These are phyloP conservation scores for Ditylenchus dipsaci DNA, from an alignment of 1,140 invertebrate genomes.

Conservation along the genomic window DNA sequence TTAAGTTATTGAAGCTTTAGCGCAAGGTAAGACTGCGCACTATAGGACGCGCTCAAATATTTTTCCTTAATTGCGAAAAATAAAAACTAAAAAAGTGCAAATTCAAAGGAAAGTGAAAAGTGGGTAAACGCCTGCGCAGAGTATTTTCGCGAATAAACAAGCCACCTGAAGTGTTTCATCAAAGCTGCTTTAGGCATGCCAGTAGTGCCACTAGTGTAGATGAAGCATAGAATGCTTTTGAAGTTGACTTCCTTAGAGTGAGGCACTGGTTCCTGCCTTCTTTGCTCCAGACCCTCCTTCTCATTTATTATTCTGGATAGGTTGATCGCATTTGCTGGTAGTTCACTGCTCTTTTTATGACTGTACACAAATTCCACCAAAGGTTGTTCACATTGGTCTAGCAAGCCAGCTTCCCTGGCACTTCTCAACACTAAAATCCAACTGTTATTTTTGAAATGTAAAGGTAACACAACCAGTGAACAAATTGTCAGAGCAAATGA, in stretches of 20 bases:
- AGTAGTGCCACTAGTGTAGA: conserved; percentile 59
- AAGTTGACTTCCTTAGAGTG: conserved; percentile 25
- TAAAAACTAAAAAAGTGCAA: too few relatives aligned
- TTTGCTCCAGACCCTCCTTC: background rate
- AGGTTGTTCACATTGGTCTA: background rate
- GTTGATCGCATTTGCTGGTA: background rate
- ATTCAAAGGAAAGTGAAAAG: too few relatives aligned
- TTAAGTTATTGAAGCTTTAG: too few relatives aligned
- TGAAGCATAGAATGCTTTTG: conserved; percentile 56
- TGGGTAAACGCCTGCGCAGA: too few relatives aligned
- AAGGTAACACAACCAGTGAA: conserved; percentile 11
- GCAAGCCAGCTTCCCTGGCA: conserved; percentile 1
- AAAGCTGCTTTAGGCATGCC: conserved; percentile 59
- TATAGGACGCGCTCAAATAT: too few relatives aligned
- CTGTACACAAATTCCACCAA: conserved; percentile 14
- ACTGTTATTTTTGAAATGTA: background rate
- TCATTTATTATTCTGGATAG: background rate
- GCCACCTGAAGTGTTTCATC: conserved; percentile 57
- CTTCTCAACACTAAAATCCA: conserved; percentile 23
- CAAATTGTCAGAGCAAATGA: conserved; percentile 35
- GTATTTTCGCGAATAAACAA: background rate
- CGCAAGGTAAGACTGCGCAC: too few relatives aligned
- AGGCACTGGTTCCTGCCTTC: background rate
- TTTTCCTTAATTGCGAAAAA: too few relatives aligned
- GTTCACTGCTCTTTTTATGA: background rate